Conservation (phyloP, 2,888 invertebrate species). For the Acrobasis repandana region DNA sequence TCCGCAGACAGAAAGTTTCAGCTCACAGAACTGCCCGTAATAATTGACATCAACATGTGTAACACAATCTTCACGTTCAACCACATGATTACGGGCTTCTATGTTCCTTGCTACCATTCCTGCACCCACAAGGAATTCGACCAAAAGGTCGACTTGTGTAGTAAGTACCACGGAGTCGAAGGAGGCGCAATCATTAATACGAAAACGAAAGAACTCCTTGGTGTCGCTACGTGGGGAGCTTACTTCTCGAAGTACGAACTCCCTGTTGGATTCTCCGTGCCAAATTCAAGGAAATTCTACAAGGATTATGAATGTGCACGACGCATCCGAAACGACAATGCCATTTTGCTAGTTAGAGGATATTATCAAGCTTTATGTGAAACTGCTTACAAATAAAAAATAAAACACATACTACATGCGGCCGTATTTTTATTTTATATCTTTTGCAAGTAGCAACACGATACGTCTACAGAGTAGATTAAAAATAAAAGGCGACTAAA, state of each 20-base stretch:
- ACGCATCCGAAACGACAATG: conserved; percentile 42
- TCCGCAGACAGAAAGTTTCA: conserved; percentile 31
- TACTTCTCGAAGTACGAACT: conserved; percentile 35
- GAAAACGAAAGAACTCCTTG: conserved; percentile 44
- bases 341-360: conserved; percentile 27
- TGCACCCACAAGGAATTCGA: conserved; percentile 43
- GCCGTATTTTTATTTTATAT: too few relatives aligned
- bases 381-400: conserved; percentile 4
- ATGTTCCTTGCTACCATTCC: conserved; percentile 60
- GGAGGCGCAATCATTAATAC: conserved; percentile 53
- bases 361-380: conserved; percentile 53
- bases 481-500: too few relatives aligned
- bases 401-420: too few relatives aligned
- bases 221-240: conserved; percentile 61
- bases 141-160: conserved; percentile 34
- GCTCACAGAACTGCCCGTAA: conserved; percentile 47
- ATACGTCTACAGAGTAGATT: too few relatives aligned
- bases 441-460: too few relatives aligned
- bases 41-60: conserved; percentile 48
- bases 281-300: conserved; percentile 52
- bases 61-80: conserved; percentile 39
- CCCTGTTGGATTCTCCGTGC: conserved; percentile 60
- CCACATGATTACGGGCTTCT: conserved; percentile 36
- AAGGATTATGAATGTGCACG: conserved; percentile 53
- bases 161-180: conserved; percentile 51